Base-by-base conservation (phyloP, 2,113 vertebrate species). In the Chelonoidis abingdonii region DNA sequence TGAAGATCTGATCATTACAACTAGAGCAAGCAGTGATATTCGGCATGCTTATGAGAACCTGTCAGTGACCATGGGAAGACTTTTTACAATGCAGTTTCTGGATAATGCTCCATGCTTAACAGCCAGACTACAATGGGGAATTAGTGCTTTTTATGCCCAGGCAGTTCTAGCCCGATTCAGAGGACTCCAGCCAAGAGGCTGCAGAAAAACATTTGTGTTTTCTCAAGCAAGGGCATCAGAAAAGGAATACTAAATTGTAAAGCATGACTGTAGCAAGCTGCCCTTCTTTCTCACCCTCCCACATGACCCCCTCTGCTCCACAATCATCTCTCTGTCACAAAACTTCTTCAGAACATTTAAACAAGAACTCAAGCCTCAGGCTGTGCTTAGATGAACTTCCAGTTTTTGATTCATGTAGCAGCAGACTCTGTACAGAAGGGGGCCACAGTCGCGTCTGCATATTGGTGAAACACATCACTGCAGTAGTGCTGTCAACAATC, bases 401-500 rank as follows among this genome's bases (percentile, higher is more conserved):
- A 59, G 41, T n/a, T 59, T 22, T 85, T 47, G 69, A 35, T 50
- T 76, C 41, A 22, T 80, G 80, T 13, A 89, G 83, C 84, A 80
- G 17, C 17, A 72, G 83, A 80, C 88, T 83, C 44, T 87, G 91
- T 92, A 72, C 83, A 21, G n/a, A 85, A 91, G 93, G 31, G 65
- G 24, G 5, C 65, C 84, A 69, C 25, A 10, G 0, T 0, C 79
- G 57, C 69, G 56, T 1, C 91, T 85, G 88, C 79, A 38, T 1
- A 76, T 72, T 88, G 86, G 85, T 83, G 80, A 94, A 87, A 1
- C 91, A 80, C 4, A 82, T 56, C 86, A 2, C 80, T 86, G 92
- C 95, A 93, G 93, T 86, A 86, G 90, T 80, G 8, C 88, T 54
- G 3, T 0, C 10, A 38, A 49, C 54, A 29, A 89, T 8, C 79